A percentile compares a stretch with the other conserved stretches of the same genome.
phyloP scores from a whole-genome alignment of 2,888 invertebrate species.

The Trilocha varians region DNA sequence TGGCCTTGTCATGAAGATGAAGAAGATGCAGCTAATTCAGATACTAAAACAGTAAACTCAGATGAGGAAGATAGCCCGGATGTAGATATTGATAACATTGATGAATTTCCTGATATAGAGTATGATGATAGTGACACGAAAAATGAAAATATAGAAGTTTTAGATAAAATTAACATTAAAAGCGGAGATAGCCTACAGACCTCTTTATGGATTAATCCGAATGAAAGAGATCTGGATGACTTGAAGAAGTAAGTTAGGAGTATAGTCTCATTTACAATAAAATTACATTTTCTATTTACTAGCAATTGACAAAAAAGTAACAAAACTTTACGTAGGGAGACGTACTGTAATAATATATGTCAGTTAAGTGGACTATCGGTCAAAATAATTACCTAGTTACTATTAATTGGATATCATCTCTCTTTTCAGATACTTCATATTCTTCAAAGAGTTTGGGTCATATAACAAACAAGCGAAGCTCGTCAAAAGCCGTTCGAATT shows the following conservation, averaged over 20 bases:
- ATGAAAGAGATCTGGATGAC: constrained; percentile 70
- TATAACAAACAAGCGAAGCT: constrained; percentile 61
- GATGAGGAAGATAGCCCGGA: constrained; percentile 58
- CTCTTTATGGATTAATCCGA: constrained; percentile 56
- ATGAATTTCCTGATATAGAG: constrained; percentile 54
- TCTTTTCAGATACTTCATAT: constrained; percentile 65
- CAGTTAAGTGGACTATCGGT: no score
- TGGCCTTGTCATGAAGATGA: constrained; percentile 67
- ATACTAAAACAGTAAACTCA: constrained; percentile 55
- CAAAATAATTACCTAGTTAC: no score
- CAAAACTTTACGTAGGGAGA: no score
- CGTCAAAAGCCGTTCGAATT: constrained; percentile 60
- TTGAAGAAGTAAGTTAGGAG: constrained; percentile 53
- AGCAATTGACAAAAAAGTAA: no score
- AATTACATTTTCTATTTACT: no score
- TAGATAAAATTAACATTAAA: constrained; percentile 33
- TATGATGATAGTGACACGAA: constrained; percentile 49
- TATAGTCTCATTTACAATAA: no score
- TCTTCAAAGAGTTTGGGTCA: constrained; percentile 70
- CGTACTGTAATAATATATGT: no score
- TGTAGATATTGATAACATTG: constrained; percentile 40
- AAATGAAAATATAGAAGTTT: constrained; percentile 33
- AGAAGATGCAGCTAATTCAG: constrained; percentile 59
- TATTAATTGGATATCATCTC: no score
- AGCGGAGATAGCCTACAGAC: constrained; percentile 53